Conservation (phyloP, 2,888 invertebrate species). For the Lypha dubia region DNA sequence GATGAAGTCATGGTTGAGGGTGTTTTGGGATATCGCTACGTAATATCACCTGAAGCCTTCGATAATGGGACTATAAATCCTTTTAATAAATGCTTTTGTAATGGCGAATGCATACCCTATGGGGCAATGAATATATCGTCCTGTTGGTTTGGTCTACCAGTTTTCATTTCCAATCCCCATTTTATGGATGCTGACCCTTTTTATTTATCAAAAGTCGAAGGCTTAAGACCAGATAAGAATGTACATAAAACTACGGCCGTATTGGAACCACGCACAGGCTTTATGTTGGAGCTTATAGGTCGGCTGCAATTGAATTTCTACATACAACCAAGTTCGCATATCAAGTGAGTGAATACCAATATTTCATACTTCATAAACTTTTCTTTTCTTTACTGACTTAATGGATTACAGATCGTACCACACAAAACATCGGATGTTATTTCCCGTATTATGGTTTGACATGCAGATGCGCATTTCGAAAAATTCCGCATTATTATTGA, state of each 20-base stretch:
- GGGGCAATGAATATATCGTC: constrained; percentile 89
- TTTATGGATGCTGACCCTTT: constrained; percentile 90
- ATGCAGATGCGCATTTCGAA: constrained; percentile 75
- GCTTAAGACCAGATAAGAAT: constrained; percentile 87
- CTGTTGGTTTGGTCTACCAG: constrained; percentile 91
- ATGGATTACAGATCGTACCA: constrained; percentile 74
- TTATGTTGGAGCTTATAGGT: constrained; percentile 89
- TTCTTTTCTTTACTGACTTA: too few relatives aligned
- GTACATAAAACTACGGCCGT: constrained; percentile 89
- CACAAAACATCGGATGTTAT: constrained; percentile 74
- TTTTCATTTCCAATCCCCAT: constrained; percentile 92
- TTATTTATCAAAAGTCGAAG: constrained; percentile 86
- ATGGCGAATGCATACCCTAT: constrained; percentile 87
- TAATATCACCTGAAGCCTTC: constrained; percentile 86
- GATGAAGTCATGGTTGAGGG: constrained; percentile 85
- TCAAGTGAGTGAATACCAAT: constrained; percentile 85
- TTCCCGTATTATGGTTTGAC: constrained; percentile 79
- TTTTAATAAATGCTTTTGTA: constrained; percentile 88
- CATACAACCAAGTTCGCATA: constrained; percentile 86
- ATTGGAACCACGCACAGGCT: constrained; percentile 89
- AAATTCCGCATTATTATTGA: constrained; percentile 74
- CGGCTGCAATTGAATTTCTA: constrained; percentile 90
- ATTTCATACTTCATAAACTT: background rate
- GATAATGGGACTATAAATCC: constrained; percentile 87
- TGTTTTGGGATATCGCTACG: constrained; percentile 87